Conservation (phyloP, 2,797 vertebrate species). For the Lepus oiostolus region DNA sequence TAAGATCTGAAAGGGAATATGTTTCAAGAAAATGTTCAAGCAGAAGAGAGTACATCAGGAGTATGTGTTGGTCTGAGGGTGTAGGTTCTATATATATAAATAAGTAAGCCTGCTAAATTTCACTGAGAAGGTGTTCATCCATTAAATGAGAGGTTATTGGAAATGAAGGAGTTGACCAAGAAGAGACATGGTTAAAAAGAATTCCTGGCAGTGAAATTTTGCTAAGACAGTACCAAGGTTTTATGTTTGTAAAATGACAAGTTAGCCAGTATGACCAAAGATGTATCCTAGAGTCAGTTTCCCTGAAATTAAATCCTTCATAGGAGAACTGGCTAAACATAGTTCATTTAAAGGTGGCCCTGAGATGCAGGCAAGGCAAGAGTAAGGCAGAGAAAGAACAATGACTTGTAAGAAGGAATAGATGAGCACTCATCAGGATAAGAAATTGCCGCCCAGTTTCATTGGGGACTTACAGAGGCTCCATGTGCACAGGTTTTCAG, state of each 20-base stretch:
- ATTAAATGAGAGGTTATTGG: background rate
- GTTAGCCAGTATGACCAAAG: background rate
- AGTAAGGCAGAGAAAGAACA: background rate
- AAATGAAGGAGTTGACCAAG: background rate
- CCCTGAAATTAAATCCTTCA: background rate
- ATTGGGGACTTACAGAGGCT: background rate
- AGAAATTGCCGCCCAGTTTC: background rate
- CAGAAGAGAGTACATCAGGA: background rate
- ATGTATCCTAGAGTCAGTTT: background rate
- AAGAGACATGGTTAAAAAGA: background rate
- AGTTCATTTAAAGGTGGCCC: background rate
- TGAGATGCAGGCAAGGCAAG: background rate
- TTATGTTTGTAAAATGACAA: background rate
- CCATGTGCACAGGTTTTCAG: background rate
- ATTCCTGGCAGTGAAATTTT: background rate
- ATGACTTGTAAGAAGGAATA: background rate
- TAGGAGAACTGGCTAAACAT: background rate
- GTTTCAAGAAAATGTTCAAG: background rate
- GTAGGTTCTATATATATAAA: background rate
- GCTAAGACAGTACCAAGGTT: background rate
- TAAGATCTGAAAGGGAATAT: background rate
- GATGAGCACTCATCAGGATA: background rate
- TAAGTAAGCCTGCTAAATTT: background rate
- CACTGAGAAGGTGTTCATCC: background rate
- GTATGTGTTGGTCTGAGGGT: rapidly evolving